Evolutionary conservation across 2,113 vertebrate genomes (phyloP).

Genomic region (Ailurus styani): DNA sequence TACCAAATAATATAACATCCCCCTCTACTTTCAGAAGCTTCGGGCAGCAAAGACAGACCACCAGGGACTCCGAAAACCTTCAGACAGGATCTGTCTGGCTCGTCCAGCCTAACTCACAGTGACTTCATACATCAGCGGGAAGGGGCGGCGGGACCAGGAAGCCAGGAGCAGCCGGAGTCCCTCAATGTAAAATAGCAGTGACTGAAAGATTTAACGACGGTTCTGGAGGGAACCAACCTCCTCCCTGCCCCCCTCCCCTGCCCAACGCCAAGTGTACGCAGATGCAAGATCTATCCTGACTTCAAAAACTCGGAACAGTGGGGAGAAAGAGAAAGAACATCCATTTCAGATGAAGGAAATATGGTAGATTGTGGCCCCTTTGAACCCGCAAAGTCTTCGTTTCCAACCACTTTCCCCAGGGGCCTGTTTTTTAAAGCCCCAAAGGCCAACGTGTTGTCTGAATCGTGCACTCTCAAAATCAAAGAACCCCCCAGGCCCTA

Average conservation of each 20-base stretch:
- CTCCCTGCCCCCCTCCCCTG: accelerated
- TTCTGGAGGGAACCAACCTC: too few relatives aligned
- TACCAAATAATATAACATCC: constrained; percentile 51
- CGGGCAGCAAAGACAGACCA: neutral
- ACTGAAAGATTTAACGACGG: neutral
- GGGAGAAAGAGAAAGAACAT: neutral
- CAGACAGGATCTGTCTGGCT: constrained; percentile 29
- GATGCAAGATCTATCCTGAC: neutral
- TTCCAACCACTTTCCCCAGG: neutral
- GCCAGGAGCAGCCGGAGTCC: neutral
- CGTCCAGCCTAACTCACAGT: neutral
- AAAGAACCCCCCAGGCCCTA: neutral
- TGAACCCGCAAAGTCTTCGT: accelerated
- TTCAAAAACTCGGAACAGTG: neutral
- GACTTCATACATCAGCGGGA: neutral
- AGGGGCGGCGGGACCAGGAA: neutral
- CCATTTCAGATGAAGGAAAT: neutral
- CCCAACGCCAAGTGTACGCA: neutral
- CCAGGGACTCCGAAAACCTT: neutral
- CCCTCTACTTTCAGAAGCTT: neutral
- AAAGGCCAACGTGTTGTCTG: accelerated
- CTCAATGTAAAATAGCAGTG: neutral
- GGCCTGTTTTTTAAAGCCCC: neutral
- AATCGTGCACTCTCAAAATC: neutral
- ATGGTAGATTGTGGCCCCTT: accelerated